Evolutionary conservation across 2,888 invertebrate species (phyloP).

Genomic region (Antheraea assamensis): DNA sequence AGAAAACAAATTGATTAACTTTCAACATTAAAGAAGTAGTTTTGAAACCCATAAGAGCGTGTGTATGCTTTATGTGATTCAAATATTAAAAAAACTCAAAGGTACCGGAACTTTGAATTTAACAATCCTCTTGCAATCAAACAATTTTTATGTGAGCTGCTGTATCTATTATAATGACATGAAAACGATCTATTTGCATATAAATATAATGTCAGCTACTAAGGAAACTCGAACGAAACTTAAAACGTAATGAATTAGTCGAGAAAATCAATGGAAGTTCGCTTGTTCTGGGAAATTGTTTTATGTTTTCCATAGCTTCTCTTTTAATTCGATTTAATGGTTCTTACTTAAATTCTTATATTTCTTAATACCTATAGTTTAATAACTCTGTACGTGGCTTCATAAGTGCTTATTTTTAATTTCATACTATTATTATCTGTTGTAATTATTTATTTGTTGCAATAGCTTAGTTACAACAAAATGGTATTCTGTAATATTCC

Average conservation of each 20-base stretch:
- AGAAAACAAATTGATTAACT: too few species aligned
- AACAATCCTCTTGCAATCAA: not conserved
- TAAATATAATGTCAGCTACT: not conserved
- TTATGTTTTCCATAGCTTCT: not conserved
- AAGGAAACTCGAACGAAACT: not conserved
- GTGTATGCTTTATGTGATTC: not conserved
- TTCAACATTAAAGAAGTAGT: not conserved
- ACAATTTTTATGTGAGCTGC: not conserved
- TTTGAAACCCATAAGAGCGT: too few species aligned
- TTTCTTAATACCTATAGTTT: not conserved
- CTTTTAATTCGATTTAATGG: not conserved
- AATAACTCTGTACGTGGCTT: not conserved
- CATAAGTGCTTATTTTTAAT: not conserved
- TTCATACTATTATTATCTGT: too few species aligned
- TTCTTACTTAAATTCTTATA: not conserved
- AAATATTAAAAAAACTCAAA: not conserved
- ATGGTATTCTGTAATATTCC: too few species aligned
- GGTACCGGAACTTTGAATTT: not conserved
- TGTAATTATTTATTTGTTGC: too few species aligned
- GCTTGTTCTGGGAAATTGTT: not conserved
- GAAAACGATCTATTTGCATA: not conserved
- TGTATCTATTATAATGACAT: not conserved
- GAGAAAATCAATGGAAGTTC: not conserved
- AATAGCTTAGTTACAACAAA: too few species aligned
- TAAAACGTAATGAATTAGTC: constrained; percentile 13